Base-by-base conservation (phyloP, 2,888 invertebrate species). In the Lithosia quadra region DNA sequence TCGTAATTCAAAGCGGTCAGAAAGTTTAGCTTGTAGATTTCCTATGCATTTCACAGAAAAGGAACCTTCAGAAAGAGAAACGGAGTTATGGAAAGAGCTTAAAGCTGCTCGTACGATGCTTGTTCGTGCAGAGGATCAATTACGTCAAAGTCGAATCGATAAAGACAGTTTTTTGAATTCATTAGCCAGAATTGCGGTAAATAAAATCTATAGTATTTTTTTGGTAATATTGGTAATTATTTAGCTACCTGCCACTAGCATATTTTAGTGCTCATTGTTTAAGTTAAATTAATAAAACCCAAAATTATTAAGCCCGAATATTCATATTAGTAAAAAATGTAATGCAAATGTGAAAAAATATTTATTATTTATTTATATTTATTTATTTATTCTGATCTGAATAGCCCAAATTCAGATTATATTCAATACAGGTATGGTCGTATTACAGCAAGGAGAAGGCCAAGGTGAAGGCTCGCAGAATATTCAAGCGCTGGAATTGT, bases 51-150 rank as follows among this genome's bases (percentile, higher is more conserved):
- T 82, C 76, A 39, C 72, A 94, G 94, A 94, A 83, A 85, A 63
- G 49, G 92, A 93, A 70, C 94, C 94, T 9, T 82, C 92, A 0
- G 92, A 94, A 55, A 91, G 92, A 75, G 95, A 95, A 83, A 91
- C 94, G 0, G 92, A 93, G 61, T 84, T 95, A 71, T 95, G 93
- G 92, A 93, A 92, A 79, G 95, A 96, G 68, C 85, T 95, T 18
- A 92, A 95, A 83, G 86, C 82, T 21, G 88, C 92, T 0, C 86
- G 90, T 58, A 79, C 83, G 8, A 87, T 90, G 0, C 77, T 95
- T 34, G 83, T 87, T 1, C 86, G 86, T 9, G 89, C 92, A 2
- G 94, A 93, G 72, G 91, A 95, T 68, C 92, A 92, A 66, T 79
- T 95, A 7, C 82, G 86, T 0, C 90, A 91, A 71, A 86, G 95